Percentiles rank a stretch among this genome's conserved stretches.
phyloP scores from a whole-genome alignment of 1,140 invertebrate genomes.

The Pseudachorutes palmiensis region DNA sequence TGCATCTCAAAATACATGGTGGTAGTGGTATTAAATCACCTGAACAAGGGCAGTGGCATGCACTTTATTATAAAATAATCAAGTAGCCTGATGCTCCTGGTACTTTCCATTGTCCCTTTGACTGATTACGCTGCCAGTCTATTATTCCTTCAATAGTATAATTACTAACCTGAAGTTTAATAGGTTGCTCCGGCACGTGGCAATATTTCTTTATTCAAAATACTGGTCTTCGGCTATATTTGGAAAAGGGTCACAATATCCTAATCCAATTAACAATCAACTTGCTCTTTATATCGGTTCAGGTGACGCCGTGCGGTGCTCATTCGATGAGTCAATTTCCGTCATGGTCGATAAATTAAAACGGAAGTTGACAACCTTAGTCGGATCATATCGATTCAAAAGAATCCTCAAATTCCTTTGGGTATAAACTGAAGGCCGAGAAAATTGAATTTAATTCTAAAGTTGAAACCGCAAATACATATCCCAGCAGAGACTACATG shows the following conservation, averaged over 20 bases:
- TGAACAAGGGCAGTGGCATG: neutral
- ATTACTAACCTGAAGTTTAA: neutral
- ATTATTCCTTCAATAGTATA: neutral
- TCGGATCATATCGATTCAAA: too few relatives aligned
- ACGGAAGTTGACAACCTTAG: too few relatives aligned
- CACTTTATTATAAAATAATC: constrained; percentile 1
- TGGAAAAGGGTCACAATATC: neutral
- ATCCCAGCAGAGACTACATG: too few relatives aligned
- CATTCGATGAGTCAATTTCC: too few relatives aligned
- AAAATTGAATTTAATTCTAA: too few relatives aligned
- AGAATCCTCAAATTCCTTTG: too few relatives aligned
- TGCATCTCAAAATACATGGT: neutral
- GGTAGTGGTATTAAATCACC: too few relatives aligned
- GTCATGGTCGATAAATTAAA: too few relatives aligned
- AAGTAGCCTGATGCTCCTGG: neutral
- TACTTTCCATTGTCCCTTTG: neutral
- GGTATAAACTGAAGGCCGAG: too few relatives aligned
- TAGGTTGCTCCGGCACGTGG: neutral
- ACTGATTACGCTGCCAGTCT: neutral
- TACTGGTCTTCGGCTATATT: too few relatives aligned
- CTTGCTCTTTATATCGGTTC: neutral
- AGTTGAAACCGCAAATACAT: too few relatives aligned
- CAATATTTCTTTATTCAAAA: too few relatives aligned
- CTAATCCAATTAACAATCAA: neutral
- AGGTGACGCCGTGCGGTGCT: neutral